Evolutionary conservation across 2,888 invertebrate genomes (phyloP), one percentile per base, ranked within the genome.

Genomic region (Drosophila hamatofila): DNA sequence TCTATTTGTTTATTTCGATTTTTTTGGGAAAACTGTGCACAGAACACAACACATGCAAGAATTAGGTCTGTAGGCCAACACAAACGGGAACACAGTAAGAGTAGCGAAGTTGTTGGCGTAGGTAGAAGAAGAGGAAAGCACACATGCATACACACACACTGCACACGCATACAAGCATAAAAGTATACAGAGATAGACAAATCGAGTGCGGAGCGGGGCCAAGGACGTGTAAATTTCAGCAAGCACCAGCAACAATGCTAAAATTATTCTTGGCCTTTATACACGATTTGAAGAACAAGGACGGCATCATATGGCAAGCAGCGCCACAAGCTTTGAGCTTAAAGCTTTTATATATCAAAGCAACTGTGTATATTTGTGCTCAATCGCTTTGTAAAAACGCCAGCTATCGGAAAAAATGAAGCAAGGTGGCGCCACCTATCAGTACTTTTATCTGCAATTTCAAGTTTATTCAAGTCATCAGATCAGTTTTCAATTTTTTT

Each of bases 271-370:
- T 92, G 92, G 92, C 92, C 92, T 90, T 91, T 90, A 92, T 88
- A 90, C 81, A 71, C 60, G 75, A 88, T 90, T 92, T 92, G 92
- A 92, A 91, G 92, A 91, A 92, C 92, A 92, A 92, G 92, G 92
- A 92, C 92, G 87, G 92, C 91, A 90, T 80, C 87, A 80, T 84
- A 84, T 89, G 80, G 72, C 66, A 39, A 65, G 52, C 48, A 68
- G 66, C 58, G 46, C 16, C 23, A 23, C 55, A 81, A 78, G 84
- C 89, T 84, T 79, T 76, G 37, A 80, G 76, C 81, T 89, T 54
- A 78, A 88, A 86, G 83, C 89, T 35, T 56, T 58, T 27, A 41
- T 64, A 62, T 64, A 61, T 57, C 64, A 48, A 44, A 62, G 37
- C 65, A 65, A 79, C 65, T 63, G 48, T 75, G 67, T 37, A 30